Percentiles rank a stretch among this genome's conserved stretches.
Evolutionary conservation across 2,797 vertebrate genomes (phyloP).

Genomic region (Gobio occitaniae): DNA sequence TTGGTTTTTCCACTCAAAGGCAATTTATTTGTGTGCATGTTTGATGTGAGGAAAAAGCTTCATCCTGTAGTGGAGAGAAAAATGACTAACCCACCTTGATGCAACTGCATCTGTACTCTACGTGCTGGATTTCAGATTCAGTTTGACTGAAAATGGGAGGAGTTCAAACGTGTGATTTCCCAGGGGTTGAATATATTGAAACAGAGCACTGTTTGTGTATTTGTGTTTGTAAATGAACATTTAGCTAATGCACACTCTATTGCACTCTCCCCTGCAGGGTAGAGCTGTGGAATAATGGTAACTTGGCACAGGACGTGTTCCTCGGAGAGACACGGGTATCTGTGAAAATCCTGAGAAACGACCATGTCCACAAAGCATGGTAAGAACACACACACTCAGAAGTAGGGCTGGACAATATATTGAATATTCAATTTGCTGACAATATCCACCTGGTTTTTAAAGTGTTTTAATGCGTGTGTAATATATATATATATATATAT

Average conservation of each 20-base stretch:
- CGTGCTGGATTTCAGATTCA: slow-evolving; percentile 19
- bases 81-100: slow-evolving; percentile 30
- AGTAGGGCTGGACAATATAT: background rate
- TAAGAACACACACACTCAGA: slow-evolving; percentile 70
- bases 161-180: slow-evolving; percentile 20
- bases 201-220: slow-evolving; percentile 13
- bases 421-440: background rate
- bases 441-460: background rate
- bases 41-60: slow-evolving; percentile 22
- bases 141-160: slow-evolving; percentile 28
- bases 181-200: background rate
- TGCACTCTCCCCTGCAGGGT: slow-evolving; percentile 82
- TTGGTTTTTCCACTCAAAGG: slow-evolving; percentile 12
- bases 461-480: background rate
- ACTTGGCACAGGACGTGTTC: slow-evolving; percentile 94
- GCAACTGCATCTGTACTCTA: slow-evolving; percentile 10
- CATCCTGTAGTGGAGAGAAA: background rate
- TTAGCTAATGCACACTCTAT: slow-evolving; percentile 55
- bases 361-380: slow-evolving; percentile 92
- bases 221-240: slow-evolving; percentile 4
- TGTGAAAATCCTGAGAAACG: slow-evolving; percentile 89
- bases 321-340: slow-evolving; percentile 94
- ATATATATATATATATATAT: too few species aligned
- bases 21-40: slow-evolving; percentile 40
- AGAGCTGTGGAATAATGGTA: slow-evolving; percentile 97